A percentile compares a stretch with the other conserved stretches of the same genome.
These are phyloP conservation scores for Sitophilus oryzae DNA, from an alignment of 1,140 invertebrate genomes.

Conservation along the genomic window DNA sequence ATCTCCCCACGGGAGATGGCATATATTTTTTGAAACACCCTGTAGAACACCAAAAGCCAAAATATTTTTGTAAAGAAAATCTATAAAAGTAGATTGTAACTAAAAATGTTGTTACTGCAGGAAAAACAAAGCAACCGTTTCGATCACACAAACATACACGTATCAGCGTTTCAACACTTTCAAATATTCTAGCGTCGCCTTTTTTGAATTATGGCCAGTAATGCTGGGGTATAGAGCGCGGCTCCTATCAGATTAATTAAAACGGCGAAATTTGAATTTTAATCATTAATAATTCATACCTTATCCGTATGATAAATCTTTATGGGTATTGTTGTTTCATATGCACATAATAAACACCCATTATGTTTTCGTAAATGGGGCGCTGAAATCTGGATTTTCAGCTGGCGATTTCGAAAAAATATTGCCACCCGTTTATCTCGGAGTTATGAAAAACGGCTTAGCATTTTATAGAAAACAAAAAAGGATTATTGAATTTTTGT, in stretches of 20 bases:
- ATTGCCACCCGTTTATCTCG: too few relatives aligned
- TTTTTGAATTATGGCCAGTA: conserved; percentile 22
- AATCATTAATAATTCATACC: conserved; percentile 39
- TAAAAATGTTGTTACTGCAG: too few relatives aligned
- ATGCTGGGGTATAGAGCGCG: conserved; percentile 11
- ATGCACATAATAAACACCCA: conserved; percentile 36
- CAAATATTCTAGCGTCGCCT: conserved; percentile 6
- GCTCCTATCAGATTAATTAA: conserved; percentile 32
- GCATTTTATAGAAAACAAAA: too few relatives aligned
- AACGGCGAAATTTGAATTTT: conserved; percentile 33
- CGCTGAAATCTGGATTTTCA: background rate
- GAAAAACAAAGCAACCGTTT: too few relatives aligned
- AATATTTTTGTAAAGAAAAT: too few relatives aligned
- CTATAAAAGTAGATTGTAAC: too few relatives aligned
- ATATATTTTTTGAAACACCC: too few relatives aligned
- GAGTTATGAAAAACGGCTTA: too few relatives aligned
- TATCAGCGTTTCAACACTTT: conserved; percentile 1
- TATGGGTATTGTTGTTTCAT: conserved; percentile 37
- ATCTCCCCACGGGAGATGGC: too few relatives aligned
- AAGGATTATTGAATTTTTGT: too few relatives aligned
- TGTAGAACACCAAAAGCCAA: too few relatives aligned
- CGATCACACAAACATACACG: conserved; percentile 4
- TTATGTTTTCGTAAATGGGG: background rate
- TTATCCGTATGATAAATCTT: conserved; percentile 37
- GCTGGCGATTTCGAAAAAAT: conserved; percentile 3